A percentile compares a stretch with the other conserved stretches of the same genome.
phyloP scores from a whole-genome alignment of 2,113 vertebrate genomes.

The Epinephelus cyanopodus region DNA sequence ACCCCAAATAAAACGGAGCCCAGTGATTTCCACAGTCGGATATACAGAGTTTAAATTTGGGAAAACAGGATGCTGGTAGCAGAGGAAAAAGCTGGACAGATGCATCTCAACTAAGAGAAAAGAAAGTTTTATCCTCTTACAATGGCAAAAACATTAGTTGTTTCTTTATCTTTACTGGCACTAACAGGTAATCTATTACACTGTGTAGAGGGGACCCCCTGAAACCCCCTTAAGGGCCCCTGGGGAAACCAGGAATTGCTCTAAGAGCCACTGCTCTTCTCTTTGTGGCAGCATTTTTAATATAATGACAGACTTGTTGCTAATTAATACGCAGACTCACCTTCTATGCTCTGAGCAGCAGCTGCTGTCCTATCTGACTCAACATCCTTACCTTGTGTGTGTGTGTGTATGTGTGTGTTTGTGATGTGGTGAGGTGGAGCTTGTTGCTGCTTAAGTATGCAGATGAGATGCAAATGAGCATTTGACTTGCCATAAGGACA shows the following conservation, averaged over 20 bases:
- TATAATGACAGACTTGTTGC: conserved; percentile 24
- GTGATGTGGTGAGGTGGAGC: conserved; percentile 32
- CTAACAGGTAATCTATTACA: not conserved
- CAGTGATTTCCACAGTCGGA: not conserved
- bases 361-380: conserved; percentile 40
- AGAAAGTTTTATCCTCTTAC: not conserved
- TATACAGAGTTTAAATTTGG: not conserved
- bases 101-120: too few relatives aligned
- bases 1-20: not conserved
- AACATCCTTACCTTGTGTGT: not conserved
- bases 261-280: not conserved
- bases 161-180: not conserved
- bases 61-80: too few relatives aligned
- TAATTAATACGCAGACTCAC: conserved; percentile 28
- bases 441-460: conserved; percentile 49
- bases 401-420: conserved; percentile 16
- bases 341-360: conserved; percentile 17
- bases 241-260: not conserved
- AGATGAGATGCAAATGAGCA: conserved; percentile 68
- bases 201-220: not conserved
- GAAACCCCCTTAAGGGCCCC: not conserved
- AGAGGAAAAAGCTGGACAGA: too few relatives aligned
- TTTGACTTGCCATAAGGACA: conserved; percentile 32
- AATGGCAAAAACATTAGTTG: not conserved
- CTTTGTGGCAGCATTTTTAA: not conserved